These are phyloP conservation scores for Mormyrus hasselquistii DNA, from an alignment of 2,797 vertebrate genomes.

Conservation along the genomic window DNA sequence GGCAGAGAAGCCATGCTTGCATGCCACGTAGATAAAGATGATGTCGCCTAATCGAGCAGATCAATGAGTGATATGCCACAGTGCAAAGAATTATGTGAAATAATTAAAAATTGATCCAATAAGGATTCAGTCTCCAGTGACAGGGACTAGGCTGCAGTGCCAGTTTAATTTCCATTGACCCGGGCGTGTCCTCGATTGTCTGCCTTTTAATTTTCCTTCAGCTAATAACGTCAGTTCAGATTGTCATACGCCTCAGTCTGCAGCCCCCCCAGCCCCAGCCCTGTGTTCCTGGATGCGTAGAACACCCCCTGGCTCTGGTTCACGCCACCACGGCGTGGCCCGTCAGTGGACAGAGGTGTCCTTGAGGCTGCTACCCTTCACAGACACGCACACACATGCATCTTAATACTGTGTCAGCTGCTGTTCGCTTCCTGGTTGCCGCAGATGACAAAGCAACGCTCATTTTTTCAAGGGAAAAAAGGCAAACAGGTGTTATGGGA, in stretches of 20 bases:
- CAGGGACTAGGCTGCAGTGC: neutral
- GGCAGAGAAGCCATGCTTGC: neutral
- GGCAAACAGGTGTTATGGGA: neutral
- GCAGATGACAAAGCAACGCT: neutral
- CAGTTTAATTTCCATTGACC: neutral
- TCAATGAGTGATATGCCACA: neutral
- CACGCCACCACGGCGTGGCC: neutral
- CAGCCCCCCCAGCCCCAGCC: neutral
- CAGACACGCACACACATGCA: neutral
- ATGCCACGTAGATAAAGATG: neutral
- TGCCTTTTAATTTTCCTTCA: neutral
- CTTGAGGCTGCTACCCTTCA: neutral
- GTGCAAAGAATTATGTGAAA: neutral
- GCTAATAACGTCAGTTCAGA: neutral
- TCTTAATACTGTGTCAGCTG: neutral
- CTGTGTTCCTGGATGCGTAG: neutral
- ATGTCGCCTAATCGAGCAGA: neutral
- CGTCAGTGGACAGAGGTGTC: neutral
- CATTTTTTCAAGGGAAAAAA: neutral
- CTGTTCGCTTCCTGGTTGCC: neutral
- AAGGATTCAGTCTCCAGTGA: neutral
- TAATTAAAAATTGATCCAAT: neutral
- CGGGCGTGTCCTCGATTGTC: neutral
- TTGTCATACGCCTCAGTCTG: neutral
- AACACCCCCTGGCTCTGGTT: neutral